Base-by-base conservation (phyloP, 2,113 vertebrate genomes). In the Rhagologus leucostigma region DNA sequence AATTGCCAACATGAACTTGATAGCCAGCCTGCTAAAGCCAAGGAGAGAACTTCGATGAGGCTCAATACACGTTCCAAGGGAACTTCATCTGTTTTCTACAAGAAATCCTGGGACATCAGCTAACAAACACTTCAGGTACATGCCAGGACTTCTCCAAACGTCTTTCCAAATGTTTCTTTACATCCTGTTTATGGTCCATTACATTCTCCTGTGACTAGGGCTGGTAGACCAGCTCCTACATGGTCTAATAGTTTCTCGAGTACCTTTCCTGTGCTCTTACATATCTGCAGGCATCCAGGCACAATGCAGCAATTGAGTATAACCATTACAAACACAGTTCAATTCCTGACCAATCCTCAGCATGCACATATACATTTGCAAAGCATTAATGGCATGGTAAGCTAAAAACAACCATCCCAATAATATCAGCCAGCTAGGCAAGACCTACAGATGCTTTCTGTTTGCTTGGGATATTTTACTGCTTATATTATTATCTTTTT, bases 401-500 rank as follows among this genome's bases (percentile, higher is more conserved):
- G 67, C 53, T 90, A 87, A 94, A 71, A 95, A 60, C 81, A 91
- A 59, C 39, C 49, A 76, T 76, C 41, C 50, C 89, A 78, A 65
- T 75, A 91, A 83, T 27, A 97, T 32, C 39, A 93, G 78, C 41
- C 46, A 95, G 67, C 87, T 71, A 94, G 90, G 56, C n/a, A 93
- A 96, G 94, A 93, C 78, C 77, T 96, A 97, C 94, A 97, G 95
- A 97, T 98, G 93, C 87, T 95, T 95, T 97, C 87, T 96, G 82
- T 97, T 97, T 97, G 95, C 95, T 96, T 97, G 96, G 94, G 75
- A 74, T 97, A 91, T 95, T 98, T 98, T 97, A 98, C 84, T 97
- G 95, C 94, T 96, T 88, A 62, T 94, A 91, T 91, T 94, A 94
- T 93, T 97, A 92, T 44, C 94, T 87, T 89, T 84, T 76, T 90